Evolutionary conservation across 2,888 invertebrate genomes (phyloP).

Genomic region (Dynastes grantii): DNA sequence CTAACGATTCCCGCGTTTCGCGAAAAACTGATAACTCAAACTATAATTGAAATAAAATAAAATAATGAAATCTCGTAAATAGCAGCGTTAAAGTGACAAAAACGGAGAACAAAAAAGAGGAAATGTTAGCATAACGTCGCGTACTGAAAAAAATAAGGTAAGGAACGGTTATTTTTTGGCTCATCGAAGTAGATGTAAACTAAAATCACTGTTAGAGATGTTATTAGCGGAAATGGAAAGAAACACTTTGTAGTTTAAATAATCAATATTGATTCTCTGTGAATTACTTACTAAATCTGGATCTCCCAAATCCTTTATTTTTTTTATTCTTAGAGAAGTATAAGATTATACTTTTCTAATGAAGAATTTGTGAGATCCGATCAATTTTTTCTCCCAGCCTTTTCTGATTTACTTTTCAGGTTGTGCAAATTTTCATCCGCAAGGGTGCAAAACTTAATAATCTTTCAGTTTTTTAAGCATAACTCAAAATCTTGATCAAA

Average conservation of each 20-base stretch:
- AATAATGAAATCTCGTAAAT: slow-evolving; percentile 15
- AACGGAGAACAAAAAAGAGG: slow-evolving; percentile 5
- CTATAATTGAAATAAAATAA: background rate
- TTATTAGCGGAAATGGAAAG: slow-evolving; percentile 46
- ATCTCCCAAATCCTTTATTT: no score
- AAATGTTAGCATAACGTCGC: slow-evolving; percentile 23
- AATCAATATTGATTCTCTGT: no score
- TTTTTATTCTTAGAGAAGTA: no score
- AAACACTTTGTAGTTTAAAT: background rate
- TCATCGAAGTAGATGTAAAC: slow-evolving; percentile 47
- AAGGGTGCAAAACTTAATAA: no score
- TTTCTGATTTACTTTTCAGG: no score
- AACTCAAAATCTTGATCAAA: no score
- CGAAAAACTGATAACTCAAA: slow-evolving; percentile 29
- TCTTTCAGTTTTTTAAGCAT: no score
- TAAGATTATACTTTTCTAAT: no score
- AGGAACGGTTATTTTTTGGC: slow-evolving; percentile 29
- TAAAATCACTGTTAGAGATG: slow-evolving; percentile 41
- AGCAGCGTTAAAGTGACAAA: slow-evolving; percentile 42
- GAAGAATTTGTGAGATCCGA: no score
- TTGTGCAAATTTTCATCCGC: no score
- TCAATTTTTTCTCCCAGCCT: no score
- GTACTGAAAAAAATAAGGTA: slow-evolving; percentile 31
- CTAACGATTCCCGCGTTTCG: slow-evolving; percentile 23
- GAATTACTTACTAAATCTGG: no score